Evolutionary conservation across 1,140 invertebrate species (phyloP), one percentile per base, ranked within the genome.

Genomic region (Neotoxoptera formosana): DNA sequence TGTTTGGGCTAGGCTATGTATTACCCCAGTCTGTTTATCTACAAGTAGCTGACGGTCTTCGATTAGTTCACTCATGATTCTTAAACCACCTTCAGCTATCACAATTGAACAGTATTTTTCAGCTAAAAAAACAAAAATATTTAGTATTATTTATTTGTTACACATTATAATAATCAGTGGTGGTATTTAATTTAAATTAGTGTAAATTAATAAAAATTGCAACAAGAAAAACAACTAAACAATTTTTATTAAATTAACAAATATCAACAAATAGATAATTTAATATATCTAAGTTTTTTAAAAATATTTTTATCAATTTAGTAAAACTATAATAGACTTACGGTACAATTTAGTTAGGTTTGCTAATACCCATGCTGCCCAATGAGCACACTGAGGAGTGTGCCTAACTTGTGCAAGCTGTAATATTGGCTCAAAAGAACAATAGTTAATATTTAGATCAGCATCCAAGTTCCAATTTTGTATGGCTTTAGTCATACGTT

Each of bases 321-420:
- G 7, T 36, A 17, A n/a, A 87, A 41, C 30, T 36, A 87, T 83
- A 53, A 87, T 84, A 56, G 88, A 97, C 97, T 97, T 96, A 98
- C 98, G 97, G 95, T 98, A 98, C 86, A 99, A 98, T 94, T 96
- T 97, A 25, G 98, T 99, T 34, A 99, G 96, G 96, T 99, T 99
- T 53, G 98, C 98, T 76, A 99, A 96, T 14, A 99, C 99, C 99
- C 99, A 99, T n/a, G 98, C 97, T 7, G 98, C 98, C n/a, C n/a
- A n/a, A n/a, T n/a, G n/a, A n/a, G n/a, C n/a, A n/a, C n/a, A n/a
- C n/a, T n/a, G 97, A 1, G 98, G 97, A 7, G 98, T 98, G 94
- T 98, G 97, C 94, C 97, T 97, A 91, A 97, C 96, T 94, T 97
- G 96, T 9, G 99, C 96, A 81, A 99, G 95, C 93, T 97, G 96